phyloP scores from a whole-genome alignment of 2,888 invertebrate species.

The Xestia c-nigrum region DNA sequence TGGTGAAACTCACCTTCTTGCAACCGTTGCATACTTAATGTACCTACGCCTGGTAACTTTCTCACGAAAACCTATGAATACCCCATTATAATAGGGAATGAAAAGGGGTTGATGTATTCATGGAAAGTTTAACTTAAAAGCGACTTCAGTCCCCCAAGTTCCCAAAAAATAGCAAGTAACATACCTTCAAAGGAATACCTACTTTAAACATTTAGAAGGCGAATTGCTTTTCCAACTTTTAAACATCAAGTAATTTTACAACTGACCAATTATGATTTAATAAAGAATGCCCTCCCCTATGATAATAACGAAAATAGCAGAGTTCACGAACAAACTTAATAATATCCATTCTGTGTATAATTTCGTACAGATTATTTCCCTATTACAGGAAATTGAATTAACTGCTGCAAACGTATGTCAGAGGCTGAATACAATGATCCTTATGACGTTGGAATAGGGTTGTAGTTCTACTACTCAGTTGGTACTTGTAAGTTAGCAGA shows the following conservation, averaged over 20 bases:
- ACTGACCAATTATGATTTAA: constrained; percentile 26
- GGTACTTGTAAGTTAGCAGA: constrained; percentile 47
- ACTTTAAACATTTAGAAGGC: constrained; percentile 40
- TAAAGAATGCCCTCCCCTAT: constrained; percentile 15
- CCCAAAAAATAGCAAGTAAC: constrained; percentile 57
- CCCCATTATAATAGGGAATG: constrained; percentile 71
- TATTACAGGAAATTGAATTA: constrained; percentile 71
- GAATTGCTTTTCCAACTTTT: background rate
- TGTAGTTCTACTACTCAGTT: constrained; percentile 40
- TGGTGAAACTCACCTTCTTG: constrained; percentile 61
- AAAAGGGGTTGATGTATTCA: constrained; percentile 74
- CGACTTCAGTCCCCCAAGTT: constrained; percentile 47
- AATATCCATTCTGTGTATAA: constrained; percentile 63
- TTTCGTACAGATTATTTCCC: constrained; percentile 67
- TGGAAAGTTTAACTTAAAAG: constrained; percentile 70
- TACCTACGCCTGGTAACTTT: constrained; percentile 70
- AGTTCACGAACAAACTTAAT: constrained; percentile 54
- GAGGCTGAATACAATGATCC: constrained; percentile 18
- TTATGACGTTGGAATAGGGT: constrained; percentile 50
- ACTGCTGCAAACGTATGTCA: constrained; percentile 47
- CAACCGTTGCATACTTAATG: constrained; percentile 78
- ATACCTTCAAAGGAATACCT: constrained; percentile 26
- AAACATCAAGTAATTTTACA: constrained; percentile 14
- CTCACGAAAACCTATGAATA: constrained; percentile 73
- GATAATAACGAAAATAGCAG: constrained; percentile 35